Conservation (phyloP, 2,888 invertebrate species). For the Tetragnatha montana region DNA sequence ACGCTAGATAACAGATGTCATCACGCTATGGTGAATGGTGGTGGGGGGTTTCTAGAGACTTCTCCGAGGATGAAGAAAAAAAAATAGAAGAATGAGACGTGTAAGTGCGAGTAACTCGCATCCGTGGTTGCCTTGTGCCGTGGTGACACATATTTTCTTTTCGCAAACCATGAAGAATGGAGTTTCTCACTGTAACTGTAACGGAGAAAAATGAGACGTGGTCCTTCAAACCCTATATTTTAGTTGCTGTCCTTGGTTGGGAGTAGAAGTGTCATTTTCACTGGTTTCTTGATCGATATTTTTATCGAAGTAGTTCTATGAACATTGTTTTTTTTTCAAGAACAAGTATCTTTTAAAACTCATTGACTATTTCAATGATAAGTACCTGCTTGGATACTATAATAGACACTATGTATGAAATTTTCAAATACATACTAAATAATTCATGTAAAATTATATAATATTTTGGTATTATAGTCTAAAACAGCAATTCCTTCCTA, state of each 20-base stretch:
- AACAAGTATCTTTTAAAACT: no score
- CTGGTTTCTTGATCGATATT: no score
- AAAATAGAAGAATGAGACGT: conserved; percentile 13
- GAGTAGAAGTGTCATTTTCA: no score
- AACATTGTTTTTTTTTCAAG: no score
- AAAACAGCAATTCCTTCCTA: no score
- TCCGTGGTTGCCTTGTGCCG: background rate
- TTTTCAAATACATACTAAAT: no score
- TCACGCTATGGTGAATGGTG: conserved; percentile 10
- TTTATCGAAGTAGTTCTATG: no score
- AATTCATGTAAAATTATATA: no score
- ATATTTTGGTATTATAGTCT: no score
- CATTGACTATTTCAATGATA: no score
- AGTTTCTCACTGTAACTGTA: conserved; percentile 14
- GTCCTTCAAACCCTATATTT: background rate
- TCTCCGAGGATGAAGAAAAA: background rate
- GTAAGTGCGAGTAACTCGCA: conserved; percentile 26
- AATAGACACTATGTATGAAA: no score
- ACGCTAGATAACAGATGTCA: conserved; percentile 48
- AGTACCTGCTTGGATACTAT: no score
- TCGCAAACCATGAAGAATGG: conserved; percentile 15
- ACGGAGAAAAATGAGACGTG: background rate
- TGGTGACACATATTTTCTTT: conserved; percentile 27
- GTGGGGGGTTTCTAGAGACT: background rate
- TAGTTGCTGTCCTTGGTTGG: background rate